Base-by-base conservation (phyloP, 37 sponge, comb jelly and placozoan genomes). In the Oscarella lobularis region DNA sequence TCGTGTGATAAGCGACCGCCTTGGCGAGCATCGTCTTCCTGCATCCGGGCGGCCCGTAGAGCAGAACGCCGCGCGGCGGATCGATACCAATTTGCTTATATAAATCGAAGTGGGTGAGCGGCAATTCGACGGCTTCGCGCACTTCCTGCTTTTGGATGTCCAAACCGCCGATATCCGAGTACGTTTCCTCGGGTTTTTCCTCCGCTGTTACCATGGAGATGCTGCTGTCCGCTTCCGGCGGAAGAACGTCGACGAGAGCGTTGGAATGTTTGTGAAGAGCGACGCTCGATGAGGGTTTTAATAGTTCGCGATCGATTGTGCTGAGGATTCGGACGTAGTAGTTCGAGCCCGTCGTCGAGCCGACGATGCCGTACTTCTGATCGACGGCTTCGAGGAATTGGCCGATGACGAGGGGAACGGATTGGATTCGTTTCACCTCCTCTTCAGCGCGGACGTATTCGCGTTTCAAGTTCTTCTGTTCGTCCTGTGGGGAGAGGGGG, bases 21-120 rank as follows among this genome's bases (percentile, higher is more conserved):
- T 96, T 96, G 5, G 98, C 98, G 72, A 96, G 78, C 98, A 96
- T 96, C 9, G 98, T 96, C 79, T 96, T 96, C 20, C 98, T 93
- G 76, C 98, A 96, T 0, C 98, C 98, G 29, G 98, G 98, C 2
- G 98, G 98, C 0, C 98, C 98, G 73, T 81, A 93, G 89, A 96
- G 87, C n/a, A 96, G 82, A 14, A 96, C 98, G 35, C 98, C 98
- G 27, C 98, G 86, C 20, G 98, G 98, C 3, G 98, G 98, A 67
- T 96, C 98, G 29, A 96, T 96, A 66, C 97, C 98, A 66, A 96
- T 96, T 80, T 96, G 98, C 75, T 93, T 85, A 81, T 96, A 96
- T 38, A 96, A 78, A 36, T 92, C 88, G 83, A 93, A 93, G 77
- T 96, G 98, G 0, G 98, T 96, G 40, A 96, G 73, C 1, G 98